A percentile compares a stretch with the other conserved stretches of the same genome.
Conservation (phyloP, 2,797 vertebrate genomes). For the Bradypodion pumilum region DNA sequence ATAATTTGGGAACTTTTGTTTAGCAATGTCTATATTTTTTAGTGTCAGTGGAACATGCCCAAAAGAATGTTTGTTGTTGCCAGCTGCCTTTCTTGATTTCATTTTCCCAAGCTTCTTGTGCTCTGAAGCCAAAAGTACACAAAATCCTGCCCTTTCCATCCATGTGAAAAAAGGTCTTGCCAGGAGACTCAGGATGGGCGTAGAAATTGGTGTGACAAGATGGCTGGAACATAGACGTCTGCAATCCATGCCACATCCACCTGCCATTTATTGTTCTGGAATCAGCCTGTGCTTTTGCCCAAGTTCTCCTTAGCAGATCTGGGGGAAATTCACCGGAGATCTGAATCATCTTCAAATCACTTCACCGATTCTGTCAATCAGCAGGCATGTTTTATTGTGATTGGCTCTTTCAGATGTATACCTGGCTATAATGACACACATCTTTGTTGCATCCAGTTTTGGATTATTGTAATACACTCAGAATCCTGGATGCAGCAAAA, state of each 20-base stretch:
- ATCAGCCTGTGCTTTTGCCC: neutral
- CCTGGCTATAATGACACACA: too few relatives aligned
- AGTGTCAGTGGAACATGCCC: neutral
- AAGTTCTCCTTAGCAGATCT: neutral
- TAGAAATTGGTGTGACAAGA: conserved; percentile 32
- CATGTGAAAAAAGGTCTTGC: neutral
- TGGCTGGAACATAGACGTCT: neutral
- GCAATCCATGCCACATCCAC: rapidly evolving
- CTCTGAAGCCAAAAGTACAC: neutral
- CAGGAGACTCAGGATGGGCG: conserved; percentile 18
- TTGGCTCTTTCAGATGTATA: neutral
- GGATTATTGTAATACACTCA: too few relatives aligned
- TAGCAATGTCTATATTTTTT: conserved; percentile 25
- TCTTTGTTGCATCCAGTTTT: too few relatives aligned
- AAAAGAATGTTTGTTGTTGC: neutral
- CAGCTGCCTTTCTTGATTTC: conserved; percentile 13
- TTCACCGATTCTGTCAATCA: neutral
- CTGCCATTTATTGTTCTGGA: neutral
- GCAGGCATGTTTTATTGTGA: neutral
- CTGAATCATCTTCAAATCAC: neutral
- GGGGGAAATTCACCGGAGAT: neutral
- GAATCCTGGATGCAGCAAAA: too few relatives aligned
- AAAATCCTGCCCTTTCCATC: conserved; percentile 15
- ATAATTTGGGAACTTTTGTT: neutral
- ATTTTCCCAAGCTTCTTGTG: neutral